Evolutionary conservation across 92 coral and sea anemone species (phyloP), one percentile per base, ranked within the genome.

Genomic region (Parazoanthus swiftii): DNA sequence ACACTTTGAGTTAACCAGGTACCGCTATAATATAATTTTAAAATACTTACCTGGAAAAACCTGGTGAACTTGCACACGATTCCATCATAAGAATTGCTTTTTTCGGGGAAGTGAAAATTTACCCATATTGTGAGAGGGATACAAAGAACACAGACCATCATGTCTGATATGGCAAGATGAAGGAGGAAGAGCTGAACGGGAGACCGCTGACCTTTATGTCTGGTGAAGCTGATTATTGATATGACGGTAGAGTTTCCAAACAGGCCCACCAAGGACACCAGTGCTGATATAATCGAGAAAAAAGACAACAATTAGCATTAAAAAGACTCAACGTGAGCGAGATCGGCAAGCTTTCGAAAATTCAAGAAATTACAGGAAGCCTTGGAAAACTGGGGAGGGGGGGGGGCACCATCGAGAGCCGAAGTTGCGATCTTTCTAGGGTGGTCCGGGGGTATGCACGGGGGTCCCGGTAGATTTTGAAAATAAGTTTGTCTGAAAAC

Each of bases 61-160:
- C 98, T 85, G 65, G 95, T 42, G 4, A 95, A 58, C 88, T 95
- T 95, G 85, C 98, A 95, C 20, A 88, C 86, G 39, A 79, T 90
- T n/a, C 89, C 84, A 75, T 91, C 98, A 13, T 88, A 83, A 2
- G 72, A 35, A 11, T 80, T 46, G 66, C 89, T 89, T 25, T 95
- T 80, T 33, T 89, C 88, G 2, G 94, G 92, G 11, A 74, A 93
- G 44, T 90, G 75, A 72, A 95, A 95, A 68, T 93, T 95, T 59
- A 95, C 81, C 91, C 92, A 88, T 38, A 95, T n/a, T 37, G 98
- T 95, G 81, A 95, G 92, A 76, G 98, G 98, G 37, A 95, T 90
- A 72, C 94, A 91, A 73, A 95, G 50, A 6, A 91, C n/a, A 79
- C 98, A 95, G 42, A 95, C 98, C 88, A 95, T 91, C 85, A 95